Percentiles rank a stretch among this genome's conserved stretches.
Evolutionary conservation across 2,888 invertebrate species (phyloP).

Genomic region (Panorpa germanica): DNA sequence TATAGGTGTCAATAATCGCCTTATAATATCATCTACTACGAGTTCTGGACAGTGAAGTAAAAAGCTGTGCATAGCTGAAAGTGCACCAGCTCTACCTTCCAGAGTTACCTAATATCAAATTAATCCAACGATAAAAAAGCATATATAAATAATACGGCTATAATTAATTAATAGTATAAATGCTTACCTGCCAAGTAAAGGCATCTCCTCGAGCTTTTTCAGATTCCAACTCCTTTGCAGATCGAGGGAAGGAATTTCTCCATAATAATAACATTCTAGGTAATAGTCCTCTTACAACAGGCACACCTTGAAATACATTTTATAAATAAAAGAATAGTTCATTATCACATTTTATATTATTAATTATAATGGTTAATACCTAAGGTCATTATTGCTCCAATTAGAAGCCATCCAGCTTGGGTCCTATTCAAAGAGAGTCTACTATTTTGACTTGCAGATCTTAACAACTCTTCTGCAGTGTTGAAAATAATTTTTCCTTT

Average conservation of each 20-base stretch:
- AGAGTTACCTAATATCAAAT: conserved; percentile 49
- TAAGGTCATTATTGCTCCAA: conserved; percentile 91
- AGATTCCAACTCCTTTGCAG: conserved; percentile 88
- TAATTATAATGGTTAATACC: conserved; percentile 28
- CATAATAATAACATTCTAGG: conserved; percentile 88
- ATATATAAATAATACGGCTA: conserved; percentile 1
- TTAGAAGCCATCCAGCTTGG: conserved; percentile 93
- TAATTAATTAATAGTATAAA: conserved; percentile 13
- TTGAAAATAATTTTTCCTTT: conserved; percentile 96
- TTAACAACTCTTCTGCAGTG: conserved; percentile 86
- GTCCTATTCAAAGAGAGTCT: conserved; percentile 85
- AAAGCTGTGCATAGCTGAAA: conserved; percentile 91
- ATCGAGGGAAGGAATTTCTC: conserved; percentile 95
- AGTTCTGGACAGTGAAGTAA: conserved; percentile 79
- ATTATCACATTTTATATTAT: too few relatives aligned
- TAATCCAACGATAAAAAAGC: conserved; percentile 6
- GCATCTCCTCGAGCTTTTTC: conserved; percentile 93
- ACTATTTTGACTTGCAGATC: conserved; percentile 94
- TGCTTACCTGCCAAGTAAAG: conserved; percentile 86
- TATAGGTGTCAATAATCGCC: conserved; percentile 74
- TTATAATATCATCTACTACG: conserved; percentile 78
- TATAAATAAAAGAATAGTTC: conserved; percentile 5
- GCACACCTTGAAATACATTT: conserved; percentile 38
- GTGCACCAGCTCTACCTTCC: conserved; percentile 88
- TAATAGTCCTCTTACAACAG: conserved; percentile 80